Base-by-base conservation (phyloP, 2,797 vertebrate genomes). In the Tapirus indicus region DNA sequence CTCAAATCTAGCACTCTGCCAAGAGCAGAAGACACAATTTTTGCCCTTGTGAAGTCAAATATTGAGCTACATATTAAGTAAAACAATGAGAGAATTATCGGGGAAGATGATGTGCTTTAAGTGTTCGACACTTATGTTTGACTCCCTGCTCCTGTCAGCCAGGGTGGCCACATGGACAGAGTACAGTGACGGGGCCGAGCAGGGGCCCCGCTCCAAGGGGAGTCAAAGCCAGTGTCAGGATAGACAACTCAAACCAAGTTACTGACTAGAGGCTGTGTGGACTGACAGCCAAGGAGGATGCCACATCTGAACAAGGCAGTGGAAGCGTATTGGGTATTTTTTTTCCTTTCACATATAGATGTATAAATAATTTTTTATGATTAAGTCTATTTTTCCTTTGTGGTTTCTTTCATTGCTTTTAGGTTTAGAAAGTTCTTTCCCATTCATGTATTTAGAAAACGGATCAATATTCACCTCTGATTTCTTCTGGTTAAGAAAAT, bases 41-140 rank as follows among this genome's bases (percentile, higher is more conserved):
- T 58, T 88, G 85, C 32, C 75, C 78, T 38, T 74, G 66, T n/a
- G 56, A 68, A 86, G 66, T 88, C 74, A 64, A 91, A 83, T 54
- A 12, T 1, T 21, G 54, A 95, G 60, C 56, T 35, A 71, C 25
- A 10, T 1, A 4, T 4, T 20, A 60, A 86, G 32, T 32, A n/a
- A 83, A 78, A 60, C 25, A 71, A 60, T 20, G 16, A 75, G 78
- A 56, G 27, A 35, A 17, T 75, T 11, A 27, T 58, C 38, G 6
- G n/a, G 54, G 54, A 29, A 13, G 75, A 49, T 1, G 12, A 52
- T 44, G 25, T 35, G 14, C 49, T 62, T 49, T 78, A 35, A 38
- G 38, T 47, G 47, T 47, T 71, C 54, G 7, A 62, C 12, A 38
- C 75, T 69, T 58, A 13, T 12, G 32, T 91, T 72, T 3, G 47